A percentile compares a stretch with the other conserved stretches of the same genome.
Evolutionary conservation across 2,797 vertebrate genomes (phyloP).

Genomic region (Echeneis naucrates): DNA sequence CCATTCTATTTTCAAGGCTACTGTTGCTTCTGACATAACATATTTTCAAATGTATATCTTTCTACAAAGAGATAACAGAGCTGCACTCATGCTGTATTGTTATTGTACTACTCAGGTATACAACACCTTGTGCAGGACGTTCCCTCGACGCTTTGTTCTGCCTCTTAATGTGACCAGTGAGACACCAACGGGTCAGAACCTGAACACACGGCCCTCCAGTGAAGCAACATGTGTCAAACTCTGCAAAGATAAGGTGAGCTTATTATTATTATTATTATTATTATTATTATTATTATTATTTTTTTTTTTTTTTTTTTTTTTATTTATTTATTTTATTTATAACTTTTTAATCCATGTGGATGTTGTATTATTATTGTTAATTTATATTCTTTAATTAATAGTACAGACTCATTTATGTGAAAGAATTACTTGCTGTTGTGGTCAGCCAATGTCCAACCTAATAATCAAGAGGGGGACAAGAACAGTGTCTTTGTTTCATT

Average conservation of each 20-base stretch:
- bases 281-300: too few species aligned
- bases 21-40: not conserved
- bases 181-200: constrained; percentile 82
- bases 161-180: constrained; percentile 84
- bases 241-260: constrained; percentile 85
- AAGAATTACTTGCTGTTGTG: not conserved
- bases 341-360: too few species aligned
- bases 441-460: not conserved
- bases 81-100: not conserved
- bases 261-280: too few species aligned
- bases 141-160: constrained; percentile 92
- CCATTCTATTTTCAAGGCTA: not conserved
- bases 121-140: constrained; percentile 74
- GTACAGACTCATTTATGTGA: not conserved
- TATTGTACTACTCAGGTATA: constrained; percentile 79
- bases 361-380: not conserved
- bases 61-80: not conserved
- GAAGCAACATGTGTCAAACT: constrained; percentile 86
- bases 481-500: not conserved
- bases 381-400: not conserved
- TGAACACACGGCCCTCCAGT: constrained; percentile 85
- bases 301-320: too few species aligned
- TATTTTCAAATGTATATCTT: not conserved
- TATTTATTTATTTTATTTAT: too few species aligned
- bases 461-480: not conserved